Conservation (phyloP, 2,113 vertebrate species). For the Gorsachius goisagi region DNA sequence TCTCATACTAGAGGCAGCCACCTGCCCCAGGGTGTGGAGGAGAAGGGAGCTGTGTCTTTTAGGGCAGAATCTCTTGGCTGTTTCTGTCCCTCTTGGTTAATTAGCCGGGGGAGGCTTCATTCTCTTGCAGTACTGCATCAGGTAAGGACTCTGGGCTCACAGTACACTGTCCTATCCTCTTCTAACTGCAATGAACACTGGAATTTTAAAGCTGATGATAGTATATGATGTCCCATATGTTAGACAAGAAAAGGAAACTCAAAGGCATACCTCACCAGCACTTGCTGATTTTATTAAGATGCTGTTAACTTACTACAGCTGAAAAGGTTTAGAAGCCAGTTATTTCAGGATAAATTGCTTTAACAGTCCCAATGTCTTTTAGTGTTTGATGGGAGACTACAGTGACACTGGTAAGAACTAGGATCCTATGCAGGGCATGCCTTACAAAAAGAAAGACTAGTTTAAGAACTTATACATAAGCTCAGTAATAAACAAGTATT, state of each 20-base stretch:
- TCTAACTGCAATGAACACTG: neutral
- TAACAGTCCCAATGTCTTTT: neutral
- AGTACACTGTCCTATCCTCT: neutral
- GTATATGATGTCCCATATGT: neutral
- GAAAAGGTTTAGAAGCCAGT: neutral
- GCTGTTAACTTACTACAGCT: neutral
- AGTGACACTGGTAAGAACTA: neutral
- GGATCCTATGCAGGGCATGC: rapidly evolving
- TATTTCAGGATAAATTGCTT: neutral
- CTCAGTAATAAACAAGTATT: neutral
- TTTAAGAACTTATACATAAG: neutral
- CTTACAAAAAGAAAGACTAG: neutral
- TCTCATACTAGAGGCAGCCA: neutral
- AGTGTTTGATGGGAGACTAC: neutral
- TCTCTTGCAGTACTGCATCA: neutral
- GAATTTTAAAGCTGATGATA: neutral
- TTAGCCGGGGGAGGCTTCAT: neutral
- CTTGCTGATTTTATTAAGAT: neutral
- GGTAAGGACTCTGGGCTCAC: neutral
- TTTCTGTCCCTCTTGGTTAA: neutral
- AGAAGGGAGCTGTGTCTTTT: neutral
- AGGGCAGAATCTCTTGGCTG: neutral
- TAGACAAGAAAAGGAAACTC: neutral
- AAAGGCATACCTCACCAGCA: neutral
- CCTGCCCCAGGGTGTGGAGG: neutral